Percentiles rank a stretch among this genome's conserved stretches.
Evolutionary conservation across 2,113 vertebrate species (phyloP).

Genomic region (Anser cygnoides): DNA sequence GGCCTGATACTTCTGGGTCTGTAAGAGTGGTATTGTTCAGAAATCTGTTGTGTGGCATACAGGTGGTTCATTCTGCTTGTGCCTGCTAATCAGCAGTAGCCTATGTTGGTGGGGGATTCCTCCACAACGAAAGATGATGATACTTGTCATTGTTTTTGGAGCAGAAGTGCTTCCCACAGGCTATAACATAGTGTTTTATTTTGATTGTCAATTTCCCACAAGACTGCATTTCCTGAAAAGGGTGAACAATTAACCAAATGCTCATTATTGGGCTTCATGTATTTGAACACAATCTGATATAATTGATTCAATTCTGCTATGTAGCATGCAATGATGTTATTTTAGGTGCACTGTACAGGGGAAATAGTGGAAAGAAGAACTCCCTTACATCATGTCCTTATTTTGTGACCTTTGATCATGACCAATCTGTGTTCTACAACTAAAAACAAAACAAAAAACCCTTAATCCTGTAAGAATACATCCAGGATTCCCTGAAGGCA

Average conservation of each 20-base stretch:
- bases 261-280: conserved; percentile 22
- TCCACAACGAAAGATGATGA: not conserved
- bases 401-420: conserved; percentile 15
- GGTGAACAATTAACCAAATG: not conserved
- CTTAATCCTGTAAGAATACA: not conserved
- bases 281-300: conserved; percentile 15
- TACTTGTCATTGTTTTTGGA: not conserved
- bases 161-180: not conserved
- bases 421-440: not conserved
- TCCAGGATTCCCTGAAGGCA: not conserved
- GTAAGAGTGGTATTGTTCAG: not conserved
- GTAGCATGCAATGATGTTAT: conserved; percentile 9
- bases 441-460: not conserved
- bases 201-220: conserved; percentile 24
- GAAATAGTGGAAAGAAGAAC: not conserved
- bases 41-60: not conserved
- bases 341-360: conserved; percentile 15
- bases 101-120: not conserved
- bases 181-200: not conserved
- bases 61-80: not conserved
- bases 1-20: not conserved
- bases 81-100: not conserved
- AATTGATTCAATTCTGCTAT: conserved; percentile 38
- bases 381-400: not conserved
- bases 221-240: not conserved